A percentile compares a stretch with the other conserved stretches of the same genome.
These are phyloP conservation scores for Steinernema carpocapsae DNA, from an alignment of 2,888 invertebrate genomes.

Conservation along the genomic window DNA sequence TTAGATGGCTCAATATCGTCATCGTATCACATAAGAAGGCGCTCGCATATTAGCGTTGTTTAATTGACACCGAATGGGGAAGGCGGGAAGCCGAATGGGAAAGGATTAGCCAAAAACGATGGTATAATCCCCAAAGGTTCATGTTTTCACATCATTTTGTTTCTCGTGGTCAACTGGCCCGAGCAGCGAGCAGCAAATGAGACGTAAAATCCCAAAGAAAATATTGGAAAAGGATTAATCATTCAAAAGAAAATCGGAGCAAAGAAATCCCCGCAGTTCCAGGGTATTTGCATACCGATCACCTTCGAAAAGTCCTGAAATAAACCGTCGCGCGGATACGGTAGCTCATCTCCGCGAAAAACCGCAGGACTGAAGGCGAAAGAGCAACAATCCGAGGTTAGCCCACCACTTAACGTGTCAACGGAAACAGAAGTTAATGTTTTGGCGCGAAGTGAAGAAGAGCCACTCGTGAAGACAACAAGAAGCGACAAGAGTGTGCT, in stretches of 20 bases:
- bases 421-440: conserved; percentile 13
- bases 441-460: neutral
- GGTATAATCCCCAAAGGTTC: neutral
- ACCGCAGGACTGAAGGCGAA: too few species aligned
- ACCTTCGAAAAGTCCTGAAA: too few species aligned
- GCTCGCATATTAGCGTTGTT: too few species aligned
- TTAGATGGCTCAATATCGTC: neutral
- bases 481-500: conserved; percentile 33
- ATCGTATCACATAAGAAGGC: neutral
- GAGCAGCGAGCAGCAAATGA: conserved; percentile 9
- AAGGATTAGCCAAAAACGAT: conserved; percentile 13
- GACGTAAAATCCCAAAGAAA: neutral
- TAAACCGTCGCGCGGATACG: too few species aligned
- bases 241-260: neutral
- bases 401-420: conserved; percentile 19
- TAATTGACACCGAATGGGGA: neutral
- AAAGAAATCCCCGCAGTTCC: neutral
- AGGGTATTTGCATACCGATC: neutral
- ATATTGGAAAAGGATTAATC: conserved; percentile 15
- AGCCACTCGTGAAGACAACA: conserved; percentile 22
- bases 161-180: conserved; percentile 2
- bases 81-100: neutral
- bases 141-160: conserved; percentile 1
- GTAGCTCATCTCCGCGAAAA: too few species aligned
- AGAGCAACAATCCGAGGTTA: too few species aligned